Evolutionary conservation across 2,888 invertebrate species (phyloP), one percentile per base, ranked within the genome.

Genomic region (Chirona hameri): DNA sequence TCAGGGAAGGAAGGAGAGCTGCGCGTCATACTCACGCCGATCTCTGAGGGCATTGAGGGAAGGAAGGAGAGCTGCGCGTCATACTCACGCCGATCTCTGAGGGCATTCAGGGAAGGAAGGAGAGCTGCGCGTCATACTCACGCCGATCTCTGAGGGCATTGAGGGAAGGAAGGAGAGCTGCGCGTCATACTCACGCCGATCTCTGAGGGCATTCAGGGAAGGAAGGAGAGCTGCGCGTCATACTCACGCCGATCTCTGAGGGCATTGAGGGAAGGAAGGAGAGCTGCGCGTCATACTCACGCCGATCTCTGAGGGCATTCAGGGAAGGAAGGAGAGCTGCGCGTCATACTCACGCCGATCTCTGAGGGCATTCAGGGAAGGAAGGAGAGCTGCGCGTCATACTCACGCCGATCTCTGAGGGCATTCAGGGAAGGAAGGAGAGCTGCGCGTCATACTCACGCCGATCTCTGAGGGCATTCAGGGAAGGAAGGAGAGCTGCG

Each of bases 71-170:
- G 88, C 93, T 95, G n/a, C 94, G 92, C n/a, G 95, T 92, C 87
- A 99, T 91, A 88, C 97, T 97, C 57, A 97, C 96, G 81, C 98
- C 98, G 87, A 98, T 98, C 91, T 98, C 96, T 95, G 88, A 88
- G n/a, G n/a, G 39, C 39, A 39, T n/a, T n/a, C 5, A 55, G 55
- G 55, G 18, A 18, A 55, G 55, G 15, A 18, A 18, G 55, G 55
- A 18, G 55, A 95, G 88, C 93, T 95, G n/a, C 94, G 92, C n/a
- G 95, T 92, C 87, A 99, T 91, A 88, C 97, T 97, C 57, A 97
- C 96, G 81, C 98, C 98, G 87, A 98, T 98, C 91, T 98, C 96
- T 95, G 88, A 88, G n/a, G n/a, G 39, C 39, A 39, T n/a, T n/a
- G 55, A 55, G 55, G 55, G 18, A 18, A 55, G 55, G 15, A 18